phyloP scores from a whole-genome alignment of 2,113 vertebrate genomes.

The Pachyramphus minor region DNA sequence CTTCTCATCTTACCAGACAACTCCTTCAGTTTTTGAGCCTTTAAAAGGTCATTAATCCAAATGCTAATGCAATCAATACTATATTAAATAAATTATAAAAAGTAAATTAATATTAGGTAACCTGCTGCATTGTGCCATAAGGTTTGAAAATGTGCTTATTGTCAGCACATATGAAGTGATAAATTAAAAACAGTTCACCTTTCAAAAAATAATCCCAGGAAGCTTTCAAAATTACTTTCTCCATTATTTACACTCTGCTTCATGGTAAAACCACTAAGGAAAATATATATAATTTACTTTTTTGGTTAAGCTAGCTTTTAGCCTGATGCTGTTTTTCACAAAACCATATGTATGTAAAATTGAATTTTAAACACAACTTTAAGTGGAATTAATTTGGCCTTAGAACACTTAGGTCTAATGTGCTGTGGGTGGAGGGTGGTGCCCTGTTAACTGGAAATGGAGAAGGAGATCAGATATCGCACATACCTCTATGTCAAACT shows the following conservation, averaged over 20 bases:
- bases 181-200: conserved; percentile 11
- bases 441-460: background rate
- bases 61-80: conserved; percentile 73
- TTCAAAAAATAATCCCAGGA: conserved; percentile 10
- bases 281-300: conserved; percentile 4
- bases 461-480: background rate
- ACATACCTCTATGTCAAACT: background rate
- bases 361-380: background rate
- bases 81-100: conserved; percentile 73
- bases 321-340: background rate
- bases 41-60: conserved; percentile 74
- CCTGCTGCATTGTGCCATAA: conserved; percentile 20
- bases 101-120: conserved; percentile 73
- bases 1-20: background rate
- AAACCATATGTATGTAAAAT: background rate
- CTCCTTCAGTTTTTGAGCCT: conserved; percentile 46
- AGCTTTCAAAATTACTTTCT: conserved; percentile 16
- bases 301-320: background rate
- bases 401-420: background rate
- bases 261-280: background rate
- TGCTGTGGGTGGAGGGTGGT: background rate
- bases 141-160: conserved; percentile 35
- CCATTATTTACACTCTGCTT: conserved; percentile 14
- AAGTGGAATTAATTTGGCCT: background rate
- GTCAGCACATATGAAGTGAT: conserved; percentile 54